Evolutionary conservation across 2,888 invertebrate genomes (phyloP), one percentile per base, ranked within the genome.

Genomic region (Plemyria rubiginata): DNA sequence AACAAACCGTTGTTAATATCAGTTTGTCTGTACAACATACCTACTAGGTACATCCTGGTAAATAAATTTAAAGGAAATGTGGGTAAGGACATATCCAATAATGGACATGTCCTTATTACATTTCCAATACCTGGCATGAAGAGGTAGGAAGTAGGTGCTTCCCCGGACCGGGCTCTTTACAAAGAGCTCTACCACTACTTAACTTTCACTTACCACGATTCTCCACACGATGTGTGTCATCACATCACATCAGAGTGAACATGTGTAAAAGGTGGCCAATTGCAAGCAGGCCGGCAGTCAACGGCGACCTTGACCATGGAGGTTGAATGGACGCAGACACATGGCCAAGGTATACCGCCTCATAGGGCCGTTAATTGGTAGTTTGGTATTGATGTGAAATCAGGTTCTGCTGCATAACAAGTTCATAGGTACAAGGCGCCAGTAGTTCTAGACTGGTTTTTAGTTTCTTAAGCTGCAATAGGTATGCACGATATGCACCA

Each of bases 261-360:
- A 41, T 41, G 56, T 43, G 28, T 22, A 43, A 40, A 29, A 15
- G 15, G 4, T 49, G 54, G 28, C 59, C 40, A 48, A 22, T 29
- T 46, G 52, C 28, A 13, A 3, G n/a, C 22, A 22, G 41, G 50
- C 8, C n/a, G 28, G n/a, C 52, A 28, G 46, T 12, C 50, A 48
- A 32, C 11, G 22, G 8, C 22, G 32, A 54, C 53, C 53, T 60
- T 60, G 59, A 41, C 59, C 59, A 49, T 54, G 53, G 49, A 54
- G 59, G 53, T 53, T 59, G 59, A 59, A 53, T 16, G 48, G 29
- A 48, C 59, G 53, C 41, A 49, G 38, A 28, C 41, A 22, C 54
- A 54, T n/a, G 49, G 49, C 50, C 59, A 60, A 54, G 41, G 48
- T 48, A 52, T 53, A 53, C 59, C 49, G 48, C 59, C 48, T 60